Evolutionary conservation across 2,797 vertebrate species (phyloP).

Genomic region (Peromyscus nudipes): DNA sequence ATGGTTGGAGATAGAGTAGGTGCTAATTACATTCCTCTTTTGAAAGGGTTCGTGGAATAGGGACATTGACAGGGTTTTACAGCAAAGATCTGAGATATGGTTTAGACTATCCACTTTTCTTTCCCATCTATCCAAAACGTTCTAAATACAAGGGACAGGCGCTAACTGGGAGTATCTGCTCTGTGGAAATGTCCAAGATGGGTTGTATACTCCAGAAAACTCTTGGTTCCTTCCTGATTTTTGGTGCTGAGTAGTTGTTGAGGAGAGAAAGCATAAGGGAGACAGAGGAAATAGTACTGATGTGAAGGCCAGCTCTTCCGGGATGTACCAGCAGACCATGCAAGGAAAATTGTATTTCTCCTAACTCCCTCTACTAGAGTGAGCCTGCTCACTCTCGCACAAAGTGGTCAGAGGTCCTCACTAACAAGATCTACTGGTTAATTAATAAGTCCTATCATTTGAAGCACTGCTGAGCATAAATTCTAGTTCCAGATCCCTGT

Average conservation of each 20-base stretch:
- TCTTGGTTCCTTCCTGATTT: not conserved
- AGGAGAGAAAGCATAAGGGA: not conserved
- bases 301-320: not conserved
- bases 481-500: not conserved
- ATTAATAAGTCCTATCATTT: not conserved
- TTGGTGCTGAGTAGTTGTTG: not conserved
- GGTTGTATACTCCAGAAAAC: not conserved
- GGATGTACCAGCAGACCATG: no score
- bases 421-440: not conserved
- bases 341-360: not conserved
- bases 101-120: not conserved
- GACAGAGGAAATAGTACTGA: not conserved
- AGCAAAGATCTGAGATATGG: not conserved
- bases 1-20: not conserved
- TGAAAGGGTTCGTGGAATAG: not conserved
- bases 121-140: not conserved
- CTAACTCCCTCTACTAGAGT: no score
- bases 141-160: not conserved
- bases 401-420: fast-evolving
- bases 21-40: not conserved
- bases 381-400: not conserved
- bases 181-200: not conserved
- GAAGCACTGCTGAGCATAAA: not conserved
- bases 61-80: not conserved
- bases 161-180: not conserved